Percentiles rank a stretch among this genome's conserved stretches.
Conservation (phyloP, 2,888 invertebrate species). For the Phaedon cochleariae region DNA sequence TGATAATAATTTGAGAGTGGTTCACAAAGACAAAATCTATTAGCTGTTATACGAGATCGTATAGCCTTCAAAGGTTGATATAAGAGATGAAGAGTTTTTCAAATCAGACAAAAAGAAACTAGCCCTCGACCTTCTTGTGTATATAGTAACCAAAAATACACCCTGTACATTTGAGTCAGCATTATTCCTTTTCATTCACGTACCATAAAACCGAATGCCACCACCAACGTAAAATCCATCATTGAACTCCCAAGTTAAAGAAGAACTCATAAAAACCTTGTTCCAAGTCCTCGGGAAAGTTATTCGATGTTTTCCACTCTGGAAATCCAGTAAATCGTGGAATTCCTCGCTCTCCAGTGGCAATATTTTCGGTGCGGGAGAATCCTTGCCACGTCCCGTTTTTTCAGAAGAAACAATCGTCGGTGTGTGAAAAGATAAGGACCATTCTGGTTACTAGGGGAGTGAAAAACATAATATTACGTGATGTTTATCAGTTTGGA, state of each 20-base stretch:
- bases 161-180: neutral
- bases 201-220: neutral
- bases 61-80: too few species aligned
- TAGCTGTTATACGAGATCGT: too few species aligned
- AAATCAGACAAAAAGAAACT: too few species aligned
- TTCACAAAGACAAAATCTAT: too few species aligned
- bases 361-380: constrained; percentile 39
- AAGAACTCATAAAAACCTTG: neutral
- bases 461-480: too few species aligned
- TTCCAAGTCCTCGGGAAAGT: constrained; percentile 16
- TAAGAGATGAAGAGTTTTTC: too few species aligned
- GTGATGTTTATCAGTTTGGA: too few species aligned
- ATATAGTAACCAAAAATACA: too few species aligned
- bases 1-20: too few species aligned
- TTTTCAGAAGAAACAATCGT: neutral
- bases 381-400: constrained; percentile 37
- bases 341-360: constrained; percentile 32
- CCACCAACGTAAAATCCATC: neutral
- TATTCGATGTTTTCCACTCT: constrained; percentile 35
- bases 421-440: neutral
- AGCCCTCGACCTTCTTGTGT: too few species aligned
- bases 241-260: neutral
- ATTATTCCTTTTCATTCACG: too few species aligned
- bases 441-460: too few species aligned
- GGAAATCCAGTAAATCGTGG: constrained; percentile 35